Evolutionary conservation across 2,113 vertebrate species (phyloP).

Genomic region (Chloroceryle aenea): DNA sequence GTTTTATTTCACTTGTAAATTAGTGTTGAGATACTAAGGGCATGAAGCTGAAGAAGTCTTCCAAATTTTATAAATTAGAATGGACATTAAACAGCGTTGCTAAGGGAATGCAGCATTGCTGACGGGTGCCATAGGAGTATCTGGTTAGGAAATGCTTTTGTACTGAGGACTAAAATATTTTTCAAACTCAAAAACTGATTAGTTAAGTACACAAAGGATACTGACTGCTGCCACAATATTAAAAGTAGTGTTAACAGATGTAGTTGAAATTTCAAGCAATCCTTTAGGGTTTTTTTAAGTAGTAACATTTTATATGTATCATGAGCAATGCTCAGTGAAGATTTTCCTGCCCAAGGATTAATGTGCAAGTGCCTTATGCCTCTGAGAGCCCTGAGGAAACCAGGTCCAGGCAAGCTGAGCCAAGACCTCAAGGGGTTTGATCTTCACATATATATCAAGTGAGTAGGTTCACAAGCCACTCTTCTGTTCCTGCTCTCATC

Average conservation of each 20-base stretch:
- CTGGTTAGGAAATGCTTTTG: background rate
- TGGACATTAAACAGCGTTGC: background rate
- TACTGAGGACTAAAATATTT: background rate
- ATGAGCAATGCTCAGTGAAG: background rate
- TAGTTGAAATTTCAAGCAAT: background rate
- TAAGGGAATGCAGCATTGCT: background rate
- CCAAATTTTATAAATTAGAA: background rate
- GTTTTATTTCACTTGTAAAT: background rate
- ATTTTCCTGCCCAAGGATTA: background rate
- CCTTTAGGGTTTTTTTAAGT: background rate
- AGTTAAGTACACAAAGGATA: background rate
- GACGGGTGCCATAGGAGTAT: background rate
- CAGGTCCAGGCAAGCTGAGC: background rate
- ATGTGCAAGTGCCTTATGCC: background rate
- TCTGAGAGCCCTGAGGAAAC: background rate
- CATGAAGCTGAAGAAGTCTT: background rate
- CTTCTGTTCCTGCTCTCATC: background rate
- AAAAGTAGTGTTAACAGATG: background rate
- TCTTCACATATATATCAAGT: rapidly evolving
- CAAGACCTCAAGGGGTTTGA: background rate
- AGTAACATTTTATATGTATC: background rate
- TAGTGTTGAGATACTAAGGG: background rate
- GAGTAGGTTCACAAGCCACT: background rate
- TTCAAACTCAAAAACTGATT: background rate
- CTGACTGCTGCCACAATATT: background rate